These are phyloP conservation scores for Dyspetes luteomarginatus DNA, from an alignment of 2,888 invertebrate species.

Conservation along the genomic window DNA sequence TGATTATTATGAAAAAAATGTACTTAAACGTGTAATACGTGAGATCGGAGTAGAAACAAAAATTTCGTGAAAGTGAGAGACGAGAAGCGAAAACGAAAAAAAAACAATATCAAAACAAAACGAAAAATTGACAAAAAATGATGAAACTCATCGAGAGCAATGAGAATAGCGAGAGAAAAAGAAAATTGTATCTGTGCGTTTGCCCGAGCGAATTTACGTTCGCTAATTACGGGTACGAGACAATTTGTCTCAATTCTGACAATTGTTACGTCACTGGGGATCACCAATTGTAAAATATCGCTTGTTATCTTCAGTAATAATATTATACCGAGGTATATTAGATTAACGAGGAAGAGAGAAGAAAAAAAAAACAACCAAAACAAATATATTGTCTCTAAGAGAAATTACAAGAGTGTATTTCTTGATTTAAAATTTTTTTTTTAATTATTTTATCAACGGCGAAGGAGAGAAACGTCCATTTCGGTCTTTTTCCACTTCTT, in stretches of 20 bases:
- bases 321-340: slow-evolving; percentile 77
- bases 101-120: neutral
- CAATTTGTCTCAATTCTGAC: slow-evolving; percentile 50
- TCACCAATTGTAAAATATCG: slow-evolving; percentile 80
- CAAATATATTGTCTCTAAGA: slow-evolving; percentile 80
- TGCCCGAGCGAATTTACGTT: neutral
- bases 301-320: slow-evolving; percentile 80
- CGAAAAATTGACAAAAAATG: slow-evolving; percentile 18
- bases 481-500: slow-evolving; percentile 24
- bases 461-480: neutral
- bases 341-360: slow-evolving; percentile 71
- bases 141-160: neutral
- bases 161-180: neutral
- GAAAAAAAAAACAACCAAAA: slow-evolving; percentile 66
- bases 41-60: slow-evolving; percentile 42
- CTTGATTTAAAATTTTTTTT: slow-evolving; percentile 54
- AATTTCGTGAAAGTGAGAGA: slow-evolving; percentile 46
- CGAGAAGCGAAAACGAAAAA: slow-evolving; percentile 8
- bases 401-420: slow-evolving; percentile 65
- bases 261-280: slow-evolving; percentile 70
- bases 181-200: slow-evolving; percentile 19
- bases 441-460: no score
- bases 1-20: slow-evolving; percentile 45
- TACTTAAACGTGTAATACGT: slow-evolving; percentile 56
- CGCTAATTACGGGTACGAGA: neutral